Evolutionary conservation across 2,888 invertebrate species (phyloP).

Genomic region (Dasysyrphus albostriatus): DNA sequence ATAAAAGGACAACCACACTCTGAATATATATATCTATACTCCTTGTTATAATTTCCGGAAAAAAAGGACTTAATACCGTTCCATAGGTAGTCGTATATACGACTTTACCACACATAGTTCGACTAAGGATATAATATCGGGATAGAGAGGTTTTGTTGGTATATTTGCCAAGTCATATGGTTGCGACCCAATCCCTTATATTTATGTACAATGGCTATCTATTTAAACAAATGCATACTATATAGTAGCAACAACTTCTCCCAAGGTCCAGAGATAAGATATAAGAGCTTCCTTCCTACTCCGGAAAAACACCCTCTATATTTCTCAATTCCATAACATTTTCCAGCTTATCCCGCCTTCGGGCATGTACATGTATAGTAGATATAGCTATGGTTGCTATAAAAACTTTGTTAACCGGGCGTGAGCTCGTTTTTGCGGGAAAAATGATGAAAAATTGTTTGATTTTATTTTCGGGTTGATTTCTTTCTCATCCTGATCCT

Average conservation of each 20-base stretch:
- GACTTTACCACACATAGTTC: neutral
- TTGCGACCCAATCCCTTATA: slow-evolving; percentile 27
- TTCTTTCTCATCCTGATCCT: slow-evolving; percentile 44
- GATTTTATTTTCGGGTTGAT: slow-evolving; percentile 75
- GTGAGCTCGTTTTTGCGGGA: slow-evolving; percentile 60
- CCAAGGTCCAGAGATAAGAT: slow-evolving; percentile 30
- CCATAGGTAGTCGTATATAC: neutral
- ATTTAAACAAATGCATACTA: slow-evolving; percentile 47
- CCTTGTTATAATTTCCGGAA: slow-evolving; percentile 9
- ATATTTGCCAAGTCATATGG: slow-evolving; percentile 59
- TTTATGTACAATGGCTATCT: slow-evolving; percentile 8
- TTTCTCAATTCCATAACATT: slow-evolving; percentile 17
- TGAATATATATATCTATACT: neutral
- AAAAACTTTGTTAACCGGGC: slow-evolving; percentile 33
- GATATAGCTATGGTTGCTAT: neutral
- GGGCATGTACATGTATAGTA: neutral
- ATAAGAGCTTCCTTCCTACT: slow-evolving; percentile 13
- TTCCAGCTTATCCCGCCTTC: slow-evolving; percentile 2
- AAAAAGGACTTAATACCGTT: slow-evolving; percentile 15
- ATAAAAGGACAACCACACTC: slow-evolving; percentile 57
- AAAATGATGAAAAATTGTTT: slow-evolving; percentile 74
- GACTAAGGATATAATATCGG: neutral
- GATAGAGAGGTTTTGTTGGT: slow-evolving; percentile 10
- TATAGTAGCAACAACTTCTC: slow-evolving; percentile 8
- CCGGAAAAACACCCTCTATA: slow-evolving; percentile 8